These are phyloP conservation scores for Capricornis sumatraensis DNA, from an alignment of 2,113 vertebrate species.

Conservation along the genomic window DNA sequence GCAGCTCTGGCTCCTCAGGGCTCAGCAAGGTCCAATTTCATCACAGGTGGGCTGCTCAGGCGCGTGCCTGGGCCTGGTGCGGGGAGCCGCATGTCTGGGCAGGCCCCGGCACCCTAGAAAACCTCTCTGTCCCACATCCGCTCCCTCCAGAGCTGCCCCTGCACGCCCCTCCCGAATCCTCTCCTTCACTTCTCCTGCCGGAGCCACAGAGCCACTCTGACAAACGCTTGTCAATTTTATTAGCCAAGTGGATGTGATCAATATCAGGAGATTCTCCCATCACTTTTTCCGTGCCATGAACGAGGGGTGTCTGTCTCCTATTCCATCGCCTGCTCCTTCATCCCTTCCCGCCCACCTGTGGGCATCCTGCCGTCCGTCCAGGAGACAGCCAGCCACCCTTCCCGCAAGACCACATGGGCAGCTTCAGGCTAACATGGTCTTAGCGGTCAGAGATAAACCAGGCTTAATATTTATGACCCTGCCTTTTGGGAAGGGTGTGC, in stretches of 20 bases:
- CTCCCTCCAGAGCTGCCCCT: conserved; percentile 52
- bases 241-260: conserved; percentile 74
- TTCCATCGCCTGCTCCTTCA: not conserved
- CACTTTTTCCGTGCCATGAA: conserved; percentile 60
- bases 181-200: conserved; percentile 63
- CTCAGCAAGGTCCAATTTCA: not conserved
- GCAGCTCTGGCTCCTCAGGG: not conserved
- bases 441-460: conserved; percentile 53
- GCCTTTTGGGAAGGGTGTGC: conserved; percentile 26
- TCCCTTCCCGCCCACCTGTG: not conserved
- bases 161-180: conserved; percentile 66
- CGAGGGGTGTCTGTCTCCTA: not conserved
- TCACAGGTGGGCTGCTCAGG: accelerated
- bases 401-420: not conserved
- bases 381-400: not conserved
- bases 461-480: conserved; percentile 56
- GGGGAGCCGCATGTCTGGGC: accelerated
- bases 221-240: conserved; percentile 72
- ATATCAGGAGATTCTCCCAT: conserved; percentile 66
- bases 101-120: conserved; percentile 11
- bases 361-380: conserved; percentile 61
- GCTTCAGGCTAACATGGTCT: not conserved
- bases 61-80: not conserved
- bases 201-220: conserved; percentile 69
- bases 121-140: conserved; percentile 51